Conservation (phyloP, 2,797 vertebrate genomes). For the Nyctalus aviator region DNA sequence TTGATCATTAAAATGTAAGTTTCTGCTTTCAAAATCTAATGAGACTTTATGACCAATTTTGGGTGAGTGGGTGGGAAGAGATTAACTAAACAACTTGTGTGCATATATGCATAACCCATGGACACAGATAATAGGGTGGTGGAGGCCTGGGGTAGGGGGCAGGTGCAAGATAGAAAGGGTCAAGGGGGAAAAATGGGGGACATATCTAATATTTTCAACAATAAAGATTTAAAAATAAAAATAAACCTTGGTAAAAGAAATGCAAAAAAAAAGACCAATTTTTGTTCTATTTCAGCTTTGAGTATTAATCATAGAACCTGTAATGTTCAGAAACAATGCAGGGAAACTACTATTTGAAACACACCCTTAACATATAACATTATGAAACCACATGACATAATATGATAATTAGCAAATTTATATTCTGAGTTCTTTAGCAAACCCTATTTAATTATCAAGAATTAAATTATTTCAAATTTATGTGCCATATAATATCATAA, state of each 20-base stretch:
- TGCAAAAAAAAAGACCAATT: not conserved
- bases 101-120: too few species aligned
- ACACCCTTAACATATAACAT: constrained; percentile 54
- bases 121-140: too few species aligned
- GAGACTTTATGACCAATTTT: constrained; percentile 43
- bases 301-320: constrained; percentile 54
- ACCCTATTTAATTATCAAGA: constrained; percentile 32
- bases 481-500: constrained; percentile 69
- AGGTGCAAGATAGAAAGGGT: too few species aligned
- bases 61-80: too few species aligned
- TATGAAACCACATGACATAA: constrained; percentile 57
- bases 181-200: too few species aligned
- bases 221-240: too few species aligned
- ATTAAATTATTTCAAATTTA: constrained; percentile 71
- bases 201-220: too few species aligned
- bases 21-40: constrained; percentile 40
- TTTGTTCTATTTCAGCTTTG: constrained; percentile 50
- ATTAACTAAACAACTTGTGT: too few species aligned
- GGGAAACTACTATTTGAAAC: constrained; percentile 52
- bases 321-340: constrained; percentile 63
- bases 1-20: constrained; percentile 47
- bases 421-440: constrained; percentile 66
- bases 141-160: too few species aligned
- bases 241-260: too few species aligned
- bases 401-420: constrained; percentile 66